A percentile compares a stretch with the other conserved stretches of the same genome.
Evolutionary conservation across 30 jellyfish, hydroid and myxozoan species (phyloP).

Genomic region (Clytia hemisphaerica): DNA sequence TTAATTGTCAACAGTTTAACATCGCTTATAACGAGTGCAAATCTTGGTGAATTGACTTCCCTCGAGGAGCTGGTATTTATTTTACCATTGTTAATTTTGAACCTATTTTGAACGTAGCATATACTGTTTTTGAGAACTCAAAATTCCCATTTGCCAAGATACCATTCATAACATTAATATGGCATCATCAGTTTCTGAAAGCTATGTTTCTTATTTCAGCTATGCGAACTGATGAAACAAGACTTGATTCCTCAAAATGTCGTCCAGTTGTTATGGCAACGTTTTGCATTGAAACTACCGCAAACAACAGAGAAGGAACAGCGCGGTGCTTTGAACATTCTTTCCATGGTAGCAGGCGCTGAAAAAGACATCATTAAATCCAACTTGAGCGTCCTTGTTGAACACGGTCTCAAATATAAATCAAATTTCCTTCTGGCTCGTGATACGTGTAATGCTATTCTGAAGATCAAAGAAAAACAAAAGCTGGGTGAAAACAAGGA

Average conservation of each 20-base stretch:
- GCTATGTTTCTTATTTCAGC: conserved; percentile 26
- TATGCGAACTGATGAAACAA: conserved; percentile 59
- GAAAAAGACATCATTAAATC: conserved; percentile 67
- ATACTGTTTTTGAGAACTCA: not conserved
- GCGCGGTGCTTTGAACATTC: conserved; percentile 64
- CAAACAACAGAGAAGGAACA: conserved; percentile 68
- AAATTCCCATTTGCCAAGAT: not conserved
- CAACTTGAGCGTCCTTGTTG: conserved; percentile 55
- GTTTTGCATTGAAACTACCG: conserved; percentile 68
- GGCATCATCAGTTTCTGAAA: not conserved
- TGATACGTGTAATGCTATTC: conserved; percentile 63
- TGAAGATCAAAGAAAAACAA: conserved; percentile 34
- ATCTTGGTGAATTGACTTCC: conserved; percentile 84
- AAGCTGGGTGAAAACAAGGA: conserved; percentile 50
- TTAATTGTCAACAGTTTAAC: conserved; percentile 66
- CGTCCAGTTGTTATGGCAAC: conserved; percentile 74
- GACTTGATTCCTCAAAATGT: conserved; percentile 63
- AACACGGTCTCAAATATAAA: conserved; percentile 57
- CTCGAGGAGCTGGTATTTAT: conserved; percentile 71
- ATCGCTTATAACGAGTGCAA: conserved; percentile 59
- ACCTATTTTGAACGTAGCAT: not conserved
- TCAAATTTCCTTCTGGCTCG: conserved; percentile 58
- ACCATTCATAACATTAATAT: not conserved
- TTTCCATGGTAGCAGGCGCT: conserved; percentile 96
- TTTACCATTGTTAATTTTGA: not conserved